Evolutionary conservation across 2,113 vertebrate genomes (phyloP).

Genomic region (Sinosuthora webbiana): DNA sequence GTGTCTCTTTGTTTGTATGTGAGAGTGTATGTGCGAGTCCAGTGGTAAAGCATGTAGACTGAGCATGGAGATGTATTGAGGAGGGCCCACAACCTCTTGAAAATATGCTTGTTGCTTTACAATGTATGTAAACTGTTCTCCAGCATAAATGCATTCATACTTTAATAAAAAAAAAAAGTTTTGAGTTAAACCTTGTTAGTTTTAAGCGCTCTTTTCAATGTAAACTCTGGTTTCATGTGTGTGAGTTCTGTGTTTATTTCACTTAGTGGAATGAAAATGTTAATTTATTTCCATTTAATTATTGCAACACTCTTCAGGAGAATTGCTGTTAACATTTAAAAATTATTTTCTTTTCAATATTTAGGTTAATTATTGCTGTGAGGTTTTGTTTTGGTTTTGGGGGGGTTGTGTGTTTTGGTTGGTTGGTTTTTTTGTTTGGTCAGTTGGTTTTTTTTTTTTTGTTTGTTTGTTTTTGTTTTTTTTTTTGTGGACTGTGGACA

Average conservation of each 20-base stretch:
- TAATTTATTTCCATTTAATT: not conserved
- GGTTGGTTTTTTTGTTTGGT: not conserved
- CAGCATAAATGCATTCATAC: slow-evolving; percentile 75
- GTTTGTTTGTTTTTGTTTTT: not conserved
- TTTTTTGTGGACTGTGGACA: not conserved
- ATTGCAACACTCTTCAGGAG: not conserved
- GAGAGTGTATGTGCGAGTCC: slow-evolving; percentile 1
- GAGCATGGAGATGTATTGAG: slow-evolving; percentile 57
- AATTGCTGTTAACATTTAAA: not conserved
- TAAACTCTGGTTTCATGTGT: not conserved
- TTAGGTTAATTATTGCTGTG: not conserved
- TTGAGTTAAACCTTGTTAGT: slow-evolving; percentile 55
- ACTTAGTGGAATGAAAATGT: not conserved
- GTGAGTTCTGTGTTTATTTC: not conserved
- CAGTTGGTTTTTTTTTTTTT: not conserved
- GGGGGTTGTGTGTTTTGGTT: not conserved
- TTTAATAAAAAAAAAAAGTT: slow-evolving; percentile 78
- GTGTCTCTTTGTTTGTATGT: slow-evolving; percentile 42
- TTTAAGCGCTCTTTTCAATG: slow-evolving; percentile 29
- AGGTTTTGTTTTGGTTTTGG: not conserved
- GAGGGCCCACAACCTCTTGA: slow-evolving; percentile 49
- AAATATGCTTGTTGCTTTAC: slow-evolving; percentile 75
- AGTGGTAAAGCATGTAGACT: slow-evolving; percentile 62
- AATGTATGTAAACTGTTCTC: slow-evolving; percentile 74
- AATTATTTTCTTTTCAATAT: not conserved